Evolutionary conservation across 2,113 vertebrate genomes (phyloP), one percentile per base, ranked within the genome.

Genomic region (Misgurnus anguillicaudatus): DNA sequence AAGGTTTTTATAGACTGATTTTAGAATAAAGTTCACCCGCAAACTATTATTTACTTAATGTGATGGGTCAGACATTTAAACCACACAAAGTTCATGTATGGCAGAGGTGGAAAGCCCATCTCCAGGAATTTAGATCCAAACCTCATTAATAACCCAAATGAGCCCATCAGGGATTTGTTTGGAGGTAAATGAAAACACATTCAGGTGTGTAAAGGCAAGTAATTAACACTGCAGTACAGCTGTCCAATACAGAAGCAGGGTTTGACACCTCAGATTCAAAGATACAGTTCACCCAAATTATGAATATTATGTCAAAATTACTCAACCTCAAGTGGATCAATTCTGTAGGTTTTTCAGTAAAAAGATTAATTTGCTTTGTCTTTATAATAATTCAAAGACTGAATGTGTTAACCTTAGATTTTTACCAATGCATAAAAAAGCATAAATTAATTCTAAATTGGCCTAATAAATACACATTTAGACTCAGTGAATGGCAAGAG

Each of bases 321-420:
- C 24, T 31, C 24, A 31, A 31, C 1, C 24, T 31, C 24, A 31
- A 55, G 45, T 45, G 65, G n/a, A 69, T 39, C 68, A 39, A n/a
- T 78, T 69, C 63, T 58, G 17, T 21, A 57, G n/a, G 64, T 51
- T 38, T 63, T 74, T 64, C 10, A n/a, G 38, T 77, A n/a, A 62
- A 86, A 84, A 88, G 88, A 91, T 88, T 77, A 88, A 93, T 92
- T 91, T 89, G 82, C 85, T 83, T 86, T 81, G 86, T 89, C 89
- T 89, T 90, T 85, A 89, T 91, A 89, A 92, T 91, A 91, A 91
- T 85, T 86, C 85, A 87, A 86, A 90, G 88, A 92, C 89, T n/a
- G n/a, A 87, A 90, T 88, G 87, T 88, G 90, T 90, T 86, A 82
- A 85, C 85, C 86, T 89, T 83, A 87, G 87, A 91, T 91, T 90